These are phyloP conservation scores for Charanyca ferruginea DNA, from an alignment of 2,888 invertebrate genomes.

Conservation along the genomic window DNA sequence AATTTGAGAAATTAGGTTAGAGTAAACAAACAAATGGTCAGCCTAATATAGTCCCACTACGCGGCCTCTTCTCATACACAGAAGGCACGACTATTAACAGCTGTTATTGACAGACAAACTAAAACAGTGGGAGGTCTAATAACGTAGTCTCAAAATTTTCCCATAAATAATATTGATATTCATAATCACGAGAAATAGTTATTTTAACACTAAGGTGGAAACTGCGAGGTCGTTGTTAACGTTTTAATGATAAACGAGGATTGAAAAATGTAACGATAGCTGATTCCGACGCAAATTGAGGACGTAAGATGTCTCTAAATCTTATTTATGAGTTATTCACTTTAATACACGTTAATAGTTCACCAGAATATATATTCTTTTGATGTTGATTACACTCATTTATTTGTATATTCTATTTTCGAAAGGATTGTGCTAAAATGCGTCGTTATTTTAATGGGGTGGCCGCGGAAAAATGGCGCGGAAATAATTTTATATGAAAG, in stretches of 20 bases:
- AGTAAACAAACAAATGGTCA: too few relatives aligned
- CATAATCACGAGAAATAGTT: slow-evolving; percentile 66
- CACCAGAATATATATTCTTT: slow-evolving; percentile 80
- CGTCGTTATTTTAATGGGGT: slow-evolving; percentile 78
- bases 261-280: slow-evolving; percentile 84
- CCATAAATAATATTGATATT: slow-evolving; percentile 63
- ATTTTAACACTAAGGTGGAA: slow-evolving; percentile 67
- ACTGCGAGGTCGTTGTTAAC: slow-evolving; percentile 78
- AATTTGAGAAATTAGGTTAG: too few relatives aligned
- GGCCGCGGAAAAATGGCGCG: slow-evolving; percentile 70
- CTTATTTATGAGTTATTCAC: slow-evolving; percentile 86
- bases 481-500: slow-evolving; percentile 72
- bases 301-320: slow-evolving; percentile 80
- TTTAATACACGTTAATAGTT: slow-evolving; percentile 85
- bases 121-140: slow-evolving; percentile 16
- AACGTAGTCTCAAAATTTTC: slow-evolving; percentile 12
- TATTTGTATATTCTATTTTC: slow-evolving; percentile 80
- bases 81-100: too few relatives aligned
- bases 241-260: slow-evolving; percentile 85
- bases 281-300: slow-evolving; percentile 86
- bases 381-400: slow-evolving; percentile 86
- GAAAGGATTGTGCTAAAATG: slow-evolving; percentile 74
- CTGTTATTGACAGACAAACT: neutral
- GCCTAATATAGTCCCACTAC: too few relatives aligned
- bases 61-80: too few relatives aligned